Conservation (phyloP, 2,888 invertebrate species). For the Dasypogon diadema region DNA sequence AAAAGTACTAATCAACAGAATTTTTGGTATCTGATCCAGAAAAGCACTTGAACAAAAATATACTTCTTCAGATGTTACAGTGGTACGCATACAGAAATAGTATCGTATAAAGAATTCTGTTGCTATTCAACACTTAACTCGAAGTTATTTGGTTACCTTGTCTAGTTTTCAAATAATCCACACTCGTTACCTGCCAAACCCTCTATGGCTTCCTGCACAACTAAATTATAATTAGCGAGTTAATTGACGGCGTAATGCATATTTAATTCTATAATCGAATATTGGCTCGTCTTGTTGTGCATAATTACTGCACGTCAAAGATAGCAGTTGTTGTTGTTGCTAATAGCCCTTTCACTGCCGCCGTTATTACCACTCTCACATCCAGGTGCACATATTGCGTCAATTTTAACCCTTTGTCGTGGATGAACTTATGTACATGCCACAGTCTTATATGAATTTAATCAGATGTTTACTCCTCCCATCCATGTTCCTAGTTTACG, state of each 20-base stretch:
- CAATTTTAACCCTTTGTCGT: slow-evolving; percentile 11
- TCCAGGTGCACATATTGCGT: slow-evolving; percentile 3
- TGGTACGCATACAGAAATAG: too few species aligned
- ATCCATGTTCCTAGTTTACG: background rate
- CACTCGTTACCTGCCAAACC: background rate
- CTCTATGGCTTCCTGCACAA: background rate
- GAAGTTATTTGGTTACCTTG: too few species aligned
- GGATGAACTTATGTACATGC: background rate
- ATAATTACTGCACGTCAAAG: slow-evolving; percentile 60
- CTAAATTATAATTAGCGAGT: slow-evolving; percentile 57
- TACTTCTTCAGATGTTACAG: too few species aligned
- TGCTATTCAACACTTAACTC: too few species aligned
- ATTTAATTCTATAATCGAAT: slow-evolving; percentile 61
- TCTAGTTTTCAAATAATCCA: background rate
- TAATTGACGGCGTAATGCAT: slow-evolving; percentile 61
- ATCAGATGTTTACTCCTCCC: slow-evolving; percentile 3
- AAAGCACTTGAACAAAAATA: too few species aligned
- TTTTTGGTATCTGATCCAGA: too few species aligned
- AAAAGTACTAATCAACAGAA: too few species aligned
- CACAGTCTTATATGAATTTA: background rate
- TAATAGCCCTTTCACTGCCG: slow-evolving; percentile 17
- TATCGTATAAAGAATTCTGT: too few species aligned
- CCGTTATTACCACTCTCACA: background rate
- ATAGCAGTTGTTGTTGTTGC: slow-evolving; percentile 32
- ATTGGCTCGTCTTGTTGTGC: slow-evolving; percentile 59